A percentile compares a stretch with the other conserved stretches of the same genome.
Conservation (phyloP, 92 coral and sea anemone genomes). For the Epizoanthus scotinus region DNA sequence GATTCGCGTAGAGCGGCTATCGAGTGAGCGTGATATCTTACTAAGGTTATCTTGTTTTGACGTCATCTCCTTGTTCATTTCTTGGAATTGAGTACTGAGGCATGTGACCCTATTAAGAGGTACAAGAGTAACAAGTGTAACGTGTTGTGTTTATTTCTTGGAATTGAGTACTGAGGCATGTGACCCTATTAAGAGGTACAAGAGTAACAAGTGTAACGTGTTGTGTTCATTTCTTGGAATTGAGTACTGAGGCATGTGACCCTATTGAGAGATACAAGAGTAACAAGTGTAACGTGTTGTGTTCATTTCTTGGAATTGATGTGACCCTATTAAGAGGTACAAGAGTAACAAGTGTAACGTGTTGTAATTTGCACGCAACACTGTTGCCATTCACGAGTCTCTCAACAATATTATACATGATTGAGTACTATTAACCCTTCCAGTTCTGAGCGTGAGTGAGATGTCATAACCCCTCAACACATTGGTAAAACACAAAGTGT, state of each 20-base stretch:
- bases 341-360: no score
- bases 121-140: no score
- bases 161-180: constrained; percentile 49
- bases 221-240: constrained; percentile 54
- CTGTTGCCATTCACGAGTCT: no score
- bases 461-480: no score
- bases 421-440: no score
- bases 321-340: constrained; percentile 56
- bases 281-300: background rate
- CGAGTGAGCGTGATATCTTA: constrained; percentile 54
- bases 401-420: no score
- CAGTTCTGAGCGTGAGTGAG: no score
- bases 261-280: constrained; percentile 29
- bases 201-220: no score
- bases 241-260: constrained; percentile 58
- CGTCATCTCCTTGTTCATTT: constrained; percentile 47
- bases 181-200: constrained; percentile 54
- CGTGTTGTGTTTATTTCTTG: constrained; percentile 49
- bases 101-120: constrained; percentile 60
- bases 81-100: constrained; percentile 56
- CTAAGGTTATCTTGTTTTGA: constrained; percentile 52
- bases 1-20: constrained; percentile 59
- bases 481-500: no score
- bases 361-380: no score
- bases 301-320: constrained; percentile 58